A percentile compares a stretch with the other conserved stretches of the same genome.
Conservation (phyloP, 2,797 vertebrate species). For the Paguma larvata region DNA sequence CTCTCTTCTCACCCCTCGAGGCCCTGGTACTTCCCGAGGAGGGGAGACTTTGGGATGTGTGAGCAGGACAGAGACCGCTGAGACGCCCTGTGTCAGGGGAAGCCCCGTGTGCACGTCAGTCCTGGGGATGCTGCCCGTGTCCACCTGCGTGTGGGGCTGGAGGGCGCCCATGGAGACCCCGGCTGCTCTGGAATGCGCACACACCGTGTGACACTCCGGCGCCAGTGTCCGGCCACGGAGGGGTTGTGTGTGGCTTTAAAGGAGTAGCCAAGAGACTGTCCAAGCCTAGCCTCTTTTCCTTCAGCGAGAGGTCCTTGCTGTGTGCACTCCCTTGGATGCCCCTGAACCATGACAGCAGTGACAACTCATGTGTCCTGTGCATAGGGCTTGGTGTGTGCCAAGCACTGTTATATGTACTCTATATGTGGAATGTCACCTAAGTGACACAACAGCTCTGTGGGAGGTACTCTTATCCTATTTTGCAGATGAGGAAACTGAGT, state of each 20-base stretch:
- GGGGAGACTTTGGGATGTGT: accelerated
- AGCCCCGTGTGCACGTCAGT: accelerated
- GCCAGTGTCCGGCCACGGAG: accelerated
- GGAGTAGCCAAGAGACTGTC: not conserved
- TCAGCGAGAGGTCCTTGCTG: not conserved
- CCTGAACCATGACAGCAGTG: accelerated
- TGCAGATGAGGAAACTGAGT: not conserved
- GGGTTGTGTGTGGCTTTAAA: not conserved
- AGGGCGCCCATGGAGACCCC: not conserved
- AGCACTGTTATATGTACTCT: not conserved
- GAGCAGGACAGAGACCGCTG: not conserved
- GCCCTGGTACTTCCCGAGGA: not conserved
- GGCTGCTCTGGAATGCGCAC: accelerated
- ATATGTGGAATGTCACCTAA: not conserved
- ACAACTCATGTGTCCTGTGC: not conserved
- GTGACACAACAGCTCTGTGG: too few relatives aligned
- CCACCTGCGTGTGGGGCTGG: not conserved
- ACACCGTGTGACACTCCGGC: too few relatives aligned
- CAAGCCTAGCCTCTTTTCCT: not conserved
- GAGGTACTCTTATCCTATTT: not conserved
- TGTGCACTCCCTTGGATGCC: not conserved
- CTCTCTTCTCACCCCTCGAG: not conserved
- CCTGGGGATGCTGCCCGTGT: accelerated
- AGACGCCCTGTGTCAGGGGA: not conserved
- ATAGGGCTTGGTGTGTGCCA: accelerated